A percentile compares a stretch with the other conserved stretches of the same genome.
Conservation (phyloP, 2,797 vertebrate genomes). For the Rhadinocentrus ornatus region DNA sequence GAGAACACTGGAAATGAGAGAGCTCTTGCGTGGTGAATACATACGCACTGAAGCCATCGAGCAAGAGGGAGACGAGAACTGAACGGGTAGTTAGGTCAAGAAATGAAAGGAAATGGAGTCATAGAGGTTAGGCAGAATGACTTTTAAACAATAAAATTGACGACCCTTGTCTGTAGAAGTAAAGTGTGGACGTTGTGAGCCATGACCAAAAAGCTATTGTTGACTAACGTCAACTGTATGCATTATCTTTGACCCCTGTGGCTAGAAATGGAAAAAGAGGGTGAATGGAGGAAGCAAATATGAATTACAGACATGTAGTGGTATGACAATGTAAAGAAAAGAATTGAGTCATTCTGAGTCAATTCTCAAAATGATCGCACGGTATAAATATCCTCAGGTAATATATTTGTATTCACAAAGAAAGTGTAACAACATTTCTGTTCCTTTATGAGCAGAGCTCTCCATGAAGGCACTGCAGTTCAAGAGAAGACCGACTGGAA, state of each 20-base stretch:
- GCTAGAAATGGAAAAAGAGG: constrained; percentile 74
- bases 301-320: constrained; percentile 68
- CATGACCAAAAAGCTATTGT: constrained; percentile 81
- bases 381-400: constrained; percentile 51
- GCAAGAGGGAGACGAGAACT: constrained; percentile 66
- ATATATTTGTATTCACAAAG: constrained; percentile 67
- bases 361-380: constrained; percentile 62
- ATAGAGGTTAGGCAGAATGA: constrained; percentile 84
- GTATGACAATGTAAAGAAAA: constrained; percentile 55
- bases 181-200: constrained; percentile 79
- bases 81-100: constrained; percentile 86
- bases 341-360: constrained; percentile 68
- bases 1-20: constrained; percentile 72
- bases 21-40: constrained; percentile 79
- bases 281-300: constrained; percentile 63
- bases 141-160: constrained; percentile 89
- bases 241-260: constrained; percentile 79
- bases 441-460: constrained; percentile 28
- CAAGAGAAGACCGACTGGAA: constrained; percentile 69
- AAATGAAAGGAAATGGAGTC: constrained; percentile 86
- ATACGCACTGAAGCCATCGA: constrained; percentile 67
- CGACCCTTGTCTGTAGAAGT: constrained; percentile 77
- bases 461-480: constrained; percentile 52
- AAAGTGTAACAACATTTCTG: constrained; percentile 46
- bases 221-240: constrained; percentile 77